Conservation (phyloP, 2,113 vertebrate species). For the Psittacula cyanocephala region DNA sequence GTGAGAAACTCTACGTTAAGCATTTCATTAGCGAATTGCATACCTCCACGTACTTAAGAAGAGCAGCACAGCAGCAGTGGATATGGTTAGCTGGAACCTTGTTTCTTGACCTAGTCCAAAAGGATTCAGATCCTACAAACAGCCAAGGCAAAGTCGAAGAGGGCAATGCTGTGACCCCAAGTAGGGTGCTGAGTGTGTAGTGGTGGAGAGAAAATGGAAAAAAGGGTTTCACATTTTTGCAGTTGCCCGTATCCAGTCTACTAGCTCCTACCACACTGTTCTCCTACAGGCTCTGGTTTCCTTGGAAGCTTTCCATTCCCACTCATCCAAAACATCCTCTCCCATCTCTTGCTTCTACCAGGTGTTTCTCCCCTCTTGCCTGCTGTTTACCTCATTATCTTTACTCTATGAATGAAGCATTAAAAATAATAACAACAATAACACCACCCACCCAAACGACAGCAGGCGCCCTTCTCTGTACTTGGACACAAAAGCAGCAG, state of each 20-base stretch:
- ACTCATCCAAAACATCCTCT: neutral
- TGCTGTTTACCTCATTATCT: neutral
- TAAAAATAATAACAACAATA: neutral
- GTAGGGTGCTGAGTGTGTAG: fast-evolving
- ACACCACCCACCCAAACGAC: neutral
- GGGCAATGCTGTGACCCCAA: fast-evolving
- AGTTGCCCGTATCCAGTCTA: no score
- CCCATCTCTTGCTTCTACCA: neutral
- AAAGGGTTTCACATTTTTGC: neutral
- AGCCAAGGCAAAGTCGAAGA: fast-evolving
- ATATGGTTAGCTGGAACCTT: neutral
- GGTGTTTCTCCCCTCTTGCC: neutral
- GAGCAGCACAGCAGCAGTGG: neutral
- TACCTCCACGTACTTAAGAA: neutral
- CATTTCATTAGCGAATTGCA: neutral
- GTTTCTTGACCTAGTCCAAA: neutral
- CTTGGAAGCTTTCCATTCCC: neutral
- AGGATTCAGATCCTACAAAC: neutral
- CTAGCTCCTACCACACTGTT: neutral
- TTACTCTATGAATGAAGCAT: neutral
- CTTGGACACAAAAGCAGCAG: neutral
- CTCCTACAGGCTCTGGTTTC: neutral
- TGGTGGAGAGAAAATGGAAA: neutral
- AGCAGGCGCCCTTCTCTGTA: neutral
- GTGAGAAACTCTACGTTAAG: neutral